Base-by-base conservation (phyloP, 2,113 vertebrate species). In the Syngnathoides biaculeatus region DNA sequence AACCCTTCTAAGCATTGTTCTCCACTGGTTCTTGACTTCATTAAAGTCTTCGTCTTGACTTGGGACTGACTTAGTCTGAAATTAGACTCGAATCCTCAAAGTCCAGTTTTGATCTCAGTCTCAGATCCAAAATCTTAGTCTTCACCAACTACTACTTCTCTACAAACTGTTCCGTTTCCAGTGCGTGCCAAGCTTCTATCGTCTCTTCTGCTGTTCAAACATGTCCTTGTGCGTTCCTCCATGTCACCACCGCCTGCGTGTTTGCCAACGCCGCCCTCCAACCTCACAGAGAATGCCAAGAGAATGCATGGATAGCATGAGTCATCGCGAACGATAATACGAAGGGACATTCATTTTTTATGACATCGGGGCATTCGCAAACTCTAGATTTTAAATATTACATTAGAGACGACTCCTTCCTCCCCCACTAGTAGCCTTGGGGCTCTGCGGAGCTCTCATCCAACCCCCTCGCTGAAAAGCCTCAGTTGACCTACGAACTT, bases 341-440 rank as follows among this genome's bases (percentile, higher is more conserved):
- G 64, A 81, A 66, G 68, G 70, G 87, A 89, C 86, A 85, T 85
- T 15, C 30, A 7, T 69, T 78, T 65, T n/a, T 62, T 62, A 70
- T 67, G 68, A 70, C 63, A 65, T 81, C 43, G 14, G 69, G 67
- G 79, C 78, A 79, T 39, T 40, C 63, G 64, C 72, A 69, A 60
- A 74, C 72, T 61, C 77, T 71, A 26, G 68, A 77, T 86, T 78
- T 78, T 90, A 71, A 88, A 90, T 90, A 87, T 89, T 88, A 81
- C 84, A 87, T 89, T 75, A 79, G 70, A 80, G 67, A 24, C 38
- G 27, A 56, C 66, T 9, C 47, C 53, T 50, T 9, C 53, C 12
- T 15, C 53, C 24, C 55, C 26, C 26, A 17, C 55, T 57, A 26
- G 22, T 13, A 4, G 5, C 27, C 47, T 39, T 10, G 14, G 61